Evolutionary conservation across 2,113 vertebrate species (phyloP).

Genomic region (Marcusenius ussheri): DNA sequence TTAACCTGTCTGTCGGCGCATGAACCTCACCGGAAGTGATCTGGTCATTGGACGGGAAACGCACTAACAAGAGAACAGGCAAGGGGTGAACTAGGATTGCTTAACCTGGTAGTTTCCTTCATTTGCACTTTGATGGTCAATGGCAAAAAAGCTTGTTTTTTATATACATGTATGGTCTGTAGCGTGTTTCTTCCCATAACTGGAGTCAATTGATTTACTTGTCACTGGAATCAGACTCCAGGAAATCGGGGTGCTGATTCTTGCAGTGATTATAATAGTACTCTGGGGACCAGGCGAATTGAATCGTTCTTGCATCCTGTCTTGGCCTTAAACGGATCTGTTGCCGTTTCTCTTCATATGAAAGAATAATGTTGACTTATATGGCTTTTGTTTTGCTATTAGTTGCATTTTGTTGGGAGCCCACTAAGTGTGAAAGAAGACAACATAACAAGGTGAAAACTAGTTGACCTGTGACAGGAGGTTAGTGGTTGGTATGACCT

Average conservation of each 20-base stretch:
- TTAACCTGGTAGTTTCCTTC: neutral
- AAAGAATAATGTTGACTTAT: neutral
- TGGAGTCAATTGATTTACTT: conserved; percentile 19
- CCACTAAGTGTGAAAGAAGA: neutral
- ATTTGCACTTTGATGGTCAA: neutral
- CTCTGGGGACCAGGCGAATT: conserved; percentile 22
- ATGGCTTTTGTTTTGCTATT: neutral
- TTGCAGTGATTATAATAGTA: conserved; percentile 23
- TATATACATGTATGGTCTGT: neutral
- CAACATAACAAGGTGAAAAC: neutral
- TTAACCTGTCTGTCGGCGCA: conserved; percentile 56
- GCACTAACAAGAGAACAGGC: neutral
- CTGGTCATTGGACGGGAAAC: conserved; percentile 17
- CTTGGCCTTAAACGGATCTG: neutral
- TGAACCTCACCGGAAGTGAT: conserved; percentile 31
- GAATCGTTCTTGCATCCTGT: conserved; percentile 8
- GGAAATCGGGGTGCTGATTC: neutral
- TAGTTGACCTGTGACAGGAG: neutral
- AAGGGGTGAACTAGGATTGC: neutral
- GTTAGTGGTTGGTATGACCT: neutral
- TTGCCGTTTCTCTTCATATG: neutral
- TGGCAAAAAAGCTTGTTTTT: neutral
- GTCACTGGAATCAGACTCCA: neutral
- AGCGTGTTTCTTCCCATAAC: conserved; percentile 13
- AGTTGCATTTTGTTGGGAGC: conserved; percentile 8